These are phyloP conservation scores for Lepidochitona cinerea DNA, from an alignment of 2,888 invertebrate genomes.

Conservation along the genomic window DNA sequence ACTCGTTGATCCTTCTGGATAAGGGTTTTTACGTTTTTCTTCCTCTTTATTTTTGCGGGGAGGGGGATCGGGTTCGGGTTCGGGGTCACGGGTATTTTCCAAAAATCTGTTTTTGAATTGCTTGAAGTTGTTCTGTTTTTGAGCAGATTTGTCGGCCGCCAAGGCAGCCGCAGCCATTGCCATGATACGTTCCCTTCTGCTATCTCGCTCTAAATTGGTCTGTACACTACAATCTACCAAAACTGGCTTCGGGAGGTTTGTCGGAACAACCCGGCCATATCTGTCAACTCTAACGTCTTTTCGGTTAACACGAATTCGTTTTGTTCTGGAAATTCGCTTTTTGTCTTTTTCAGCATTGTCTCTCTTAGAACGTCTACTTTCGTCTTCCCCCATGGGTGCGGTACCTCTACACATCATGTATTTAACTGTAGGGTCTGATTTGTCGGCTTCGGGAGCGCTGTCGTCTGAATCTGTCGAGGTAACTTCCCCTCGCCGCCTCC, in stretches of 20 bases:
- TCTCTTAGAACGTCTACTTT: constrained; percentile 36
- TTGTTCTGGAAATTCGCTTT: constrained; percentile 50
- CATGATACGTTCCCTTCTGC: constrained; percentile 20
- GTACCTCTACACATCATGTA: constrained; percentile 64
- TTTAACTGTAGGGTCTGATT: constrained; percentile 32
- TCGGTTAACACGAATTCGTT: constrained; percentile 46
- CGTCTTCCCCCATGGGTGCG: constrained; percentile 60
- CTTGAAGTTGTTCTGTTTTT: not conserved
- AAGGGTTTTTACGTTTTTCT: not conserved
- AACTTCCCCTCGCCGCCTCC: not conserved
- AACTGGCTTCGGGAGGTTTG: constrained; percentile 31
- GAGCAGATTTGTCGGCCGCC: not conserved
- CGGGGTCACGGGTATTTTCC: not conserved
- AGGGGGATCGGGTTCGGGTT: not conserved
- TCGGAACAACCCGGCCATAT: constrained; percentile 23
- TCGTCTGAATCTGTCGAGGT: constrained; percentile 47
- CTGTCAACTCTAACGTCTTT: constrained; percentile 37
- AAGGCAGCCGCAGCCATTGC: constrained; percentile 4
- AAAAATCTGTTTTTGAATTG: not conserved
- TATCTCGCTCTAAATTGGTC: constrained; percentile 47
- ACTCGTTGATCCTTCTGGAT: not conserved
- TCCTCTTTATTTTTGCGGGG: not conserved
- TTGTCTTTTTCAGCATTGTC: constrained; percentile 36
- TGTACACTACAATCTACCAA: constrained; percentile 54
- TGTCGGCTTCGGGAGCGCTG: constrained; percentile 62